A percentile compares a stretch with the other conserved stretches of the same genome.
Conservation (phyloP, 2,113 vertebrate genomes). For the Cololabis saira region DNA sequence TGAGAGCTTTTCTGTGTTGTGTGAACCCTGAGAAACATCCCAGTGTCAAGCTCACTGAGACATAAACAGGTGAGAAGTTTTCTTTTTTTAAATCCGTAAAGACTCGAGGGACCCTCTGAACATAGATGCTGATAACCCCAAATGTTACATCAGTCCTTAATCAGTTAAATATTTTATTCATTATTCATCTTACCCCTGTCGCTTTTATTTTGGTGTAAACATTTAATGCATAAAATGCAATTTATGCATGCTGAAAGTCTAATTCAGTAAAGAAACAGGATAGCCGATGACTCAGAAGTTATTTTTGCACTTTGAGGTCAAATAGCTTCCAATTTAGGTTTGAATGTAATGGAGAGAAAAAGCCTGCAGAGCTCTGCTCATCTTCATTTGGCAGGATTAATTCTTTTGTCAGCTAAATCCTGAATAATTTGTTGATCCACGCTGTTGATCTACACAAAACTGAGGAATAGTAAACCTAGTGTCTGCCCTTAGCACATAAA, state of each 20-base stretch:
- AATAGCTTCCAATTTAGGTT: constrained; percentile 5
- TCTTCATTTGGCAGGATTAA: background rate
- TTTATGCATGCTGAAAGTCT: background rate
- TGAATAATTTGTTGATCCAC: no score
- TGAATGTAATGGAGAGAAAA: background rate
- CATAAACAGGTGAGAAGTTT: constrained; percentile 18
- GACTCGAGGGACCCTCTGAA: background rate
- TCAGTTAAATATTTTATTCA: background rate
- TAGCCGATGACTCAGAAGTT: background rate
- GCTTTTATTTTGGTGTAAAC: constrained; percentile 4
- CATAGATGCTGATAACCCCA: background rate
- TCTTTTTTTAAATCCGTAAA: background rate
- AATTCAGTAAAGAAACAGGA: constrained; percentile 3
- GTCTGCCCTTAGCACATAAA: background rate
- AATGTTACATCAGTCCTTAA: background rate
- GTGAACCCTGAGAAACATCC: constrained; percentile 18
- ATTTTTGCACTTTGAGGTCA: constrained; percentile 7
- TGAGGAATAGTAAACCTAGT: no score
- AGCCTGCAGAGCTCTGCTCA: background rate
- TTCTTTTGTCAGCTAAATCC: background rate
- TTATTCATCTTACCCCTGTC: background rate
- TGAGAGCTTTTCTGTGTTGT: constrained; percentile 20
- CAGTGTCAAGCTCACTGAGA: constrained; percentile 25
- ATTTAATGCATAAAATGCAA: background rate
- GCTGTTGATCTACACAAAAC: no score